A percentile compares a stretch with the other conserved stretches of the same genome.
phyloP scores from a whole-genome alignment of 2,797 vertebrate species.

The Dallia pectoralis region DNA sequence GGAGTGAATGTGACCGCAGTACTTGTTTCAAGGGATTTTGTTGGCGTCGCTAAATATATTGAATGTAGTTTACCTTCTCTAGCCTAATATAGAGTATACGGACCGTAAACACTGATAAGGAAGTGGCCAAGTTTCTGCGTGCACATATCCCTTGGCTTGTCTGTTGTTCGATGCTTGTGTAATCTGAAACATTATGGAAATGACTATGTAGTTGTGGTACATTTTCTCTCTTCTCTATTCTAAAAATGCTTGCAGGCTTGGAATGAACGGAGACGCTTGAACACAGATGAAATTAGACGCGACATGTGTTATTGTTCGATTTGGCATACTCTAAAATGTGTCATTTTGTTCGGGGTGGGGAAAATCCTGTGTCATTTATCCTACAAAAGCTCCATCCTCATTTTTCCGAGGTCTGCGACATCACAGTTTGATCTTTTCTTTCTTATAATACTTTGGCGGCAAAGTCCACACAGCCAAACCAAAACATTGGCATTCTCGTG shows the following conservation, averaged over 20 bases:
- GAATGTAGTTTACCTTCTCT: no score
- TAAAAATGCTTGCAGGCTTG: neutral
- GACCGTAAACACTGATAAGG: no score
- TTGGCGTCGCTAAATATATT: no score
- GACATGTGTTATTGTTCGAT: neutral
- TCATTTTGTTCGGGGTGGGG: neutral
- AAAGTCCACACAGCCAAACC: neutral
- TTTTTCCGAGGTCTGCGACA: neutral
- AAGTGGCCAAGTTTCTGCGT: no score
- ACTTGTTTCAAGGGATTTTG: no score
- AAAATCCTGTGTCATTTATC: neutral
- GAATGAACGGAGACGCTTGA: neutral
- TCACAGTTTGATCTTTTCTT: neutral
- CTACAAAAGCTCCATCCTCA: neutral
- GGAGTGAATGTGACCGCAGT: no score
- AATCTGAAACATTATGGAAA: no score
- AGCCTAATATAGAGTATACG: no score
- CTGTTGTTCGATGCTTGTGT: no score
- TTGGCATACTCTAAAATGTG: neutral
- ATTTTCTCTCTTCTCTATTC: no score
- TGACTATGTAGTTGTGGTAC: no score
- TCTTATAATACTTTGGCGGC: neutral
- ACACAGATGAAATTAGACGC: neutral
- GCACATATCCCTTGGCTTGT: no score
- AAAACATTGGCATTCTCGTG: neutral